phyloP scores from a whole-genome alignment of 2,888 invertebrate species.

The Clusia tigrina region DNA sequence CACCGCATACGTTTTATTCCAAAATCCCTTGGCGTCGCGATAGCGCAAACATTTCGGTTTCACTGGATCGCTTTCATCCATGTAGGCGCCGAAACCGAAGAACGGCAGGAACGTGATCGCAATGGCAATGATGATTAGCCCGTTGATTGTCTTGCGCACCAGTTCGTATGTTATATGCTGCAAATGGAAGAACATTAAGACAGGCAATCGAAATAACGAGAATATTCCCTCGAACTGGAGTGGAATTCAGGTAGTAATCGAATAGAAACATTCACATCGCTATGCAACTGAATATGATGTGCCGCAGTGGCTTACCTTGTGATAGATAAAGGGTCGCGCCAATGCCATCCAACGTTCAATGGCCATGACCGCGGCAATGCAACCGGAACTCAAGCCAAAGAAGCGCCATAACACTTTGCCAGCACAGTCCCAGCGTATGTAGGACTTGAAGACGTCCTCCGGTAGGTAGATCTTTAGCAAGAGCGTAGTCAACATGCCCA shows the following conservation, averaged over 20 bases:
- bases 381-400: constrained; percentile 87
- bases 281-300: neutral
- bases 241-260: too few species aligned
- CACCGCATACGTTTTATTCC: constrained; percentile 78
- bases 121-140: constrained; percentile 75
- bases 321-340: constrained; percentile 85
- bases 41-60: constrained; percentile 73
- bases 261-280: neutral
- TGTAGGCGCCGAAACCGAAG: constrained; percentile 78
- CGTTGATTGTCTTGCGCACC: constrained; percentile 75
- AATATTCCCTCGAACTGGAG: neutral
- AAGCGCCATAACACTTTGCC: constrained; percentile 76
- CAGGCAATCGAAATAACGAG: neutral
- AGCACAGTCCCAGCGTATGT: constrained; percentile 58
- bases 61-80: constrained; percentile 64
- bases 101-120: constrained; percentile 79
- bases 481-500: constrained; percentile 80
- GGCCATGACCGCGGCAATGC: constrained; percentile 89
- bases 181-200: constrained; percentile 41
- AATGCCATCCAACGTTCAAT: constrained; percentile 86
- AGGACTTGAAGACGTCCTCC: constrained; percentile 48
- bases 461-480: constrained; percentile 67
- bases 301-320: constrained; percentile 79
- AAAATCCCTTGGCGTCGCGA: constrained; percentile 71
- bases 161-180: constrained; percentile 84